These are phyloP conservation scores for Steromphala cineraria DNA, from an alignment of 2,888 invertebrate genomes.

Conservation along the genomic window DNA sequence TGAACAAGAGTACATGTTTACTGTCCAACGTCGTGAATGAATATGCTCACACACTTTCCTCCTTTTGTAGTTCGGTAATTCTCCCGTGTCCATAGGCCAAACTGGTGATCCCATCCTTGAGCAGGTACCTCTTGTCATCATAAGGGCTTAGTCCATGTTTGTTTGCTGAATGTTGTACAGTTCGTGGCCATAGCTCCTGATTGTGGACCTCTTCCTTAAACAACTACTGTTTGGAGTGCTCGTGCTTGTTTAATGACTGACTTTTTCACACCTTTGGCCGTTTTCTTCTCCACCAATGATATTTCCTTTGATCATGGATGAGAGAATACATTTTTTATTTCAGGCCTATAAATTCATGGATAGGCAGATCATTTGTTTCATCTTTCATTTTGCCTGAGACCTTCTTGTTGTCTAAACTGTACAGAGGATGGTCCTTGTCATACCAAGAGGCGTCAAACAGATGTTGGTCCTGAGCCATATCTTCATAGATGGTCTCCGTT, in stretches of 20 bases:
- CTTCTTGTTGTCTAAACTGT: not conserved
- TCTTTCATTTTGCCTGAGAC: no score
- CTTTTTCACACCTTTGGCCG: not conserved
- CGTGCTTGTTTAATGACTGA: not conserved
- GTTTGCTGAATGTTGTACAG: not conserved
- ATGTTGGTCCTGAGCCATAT: not conserved
- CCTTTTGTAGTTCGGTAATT: not conserved
- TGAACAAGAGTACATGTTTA: no score
- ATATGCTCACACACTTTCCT: no score
- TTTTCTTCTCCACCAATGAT: no score
- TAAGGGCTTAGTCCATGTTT: not conserved
- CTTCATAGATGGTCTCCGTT: not conserved
- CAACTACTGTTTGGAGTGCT: not conserved
- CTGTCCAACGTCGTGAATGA: no score
- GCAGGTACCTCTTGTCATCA: not conserved
- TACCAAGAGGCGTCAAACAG: not conserved
- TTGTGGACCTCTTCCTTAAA: not conserved
- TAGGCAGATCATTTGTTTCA: no score
- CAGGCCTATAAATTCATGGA: no score
- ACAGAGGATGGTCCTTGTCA: not conserved
- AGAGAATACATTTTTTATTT: no score
- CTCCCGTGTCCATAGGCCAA: not conserved
- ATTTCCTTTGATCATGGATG: not conserved
- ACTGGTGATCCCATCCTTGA: not conserved
- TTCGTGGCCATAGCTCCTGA: not conserved